Evolutionary conservation across 2,888 invertebrate genomes (phyloP), one percentile per base, ranked within the genome.

Genomic region (Congeria kusceri): DNA sequence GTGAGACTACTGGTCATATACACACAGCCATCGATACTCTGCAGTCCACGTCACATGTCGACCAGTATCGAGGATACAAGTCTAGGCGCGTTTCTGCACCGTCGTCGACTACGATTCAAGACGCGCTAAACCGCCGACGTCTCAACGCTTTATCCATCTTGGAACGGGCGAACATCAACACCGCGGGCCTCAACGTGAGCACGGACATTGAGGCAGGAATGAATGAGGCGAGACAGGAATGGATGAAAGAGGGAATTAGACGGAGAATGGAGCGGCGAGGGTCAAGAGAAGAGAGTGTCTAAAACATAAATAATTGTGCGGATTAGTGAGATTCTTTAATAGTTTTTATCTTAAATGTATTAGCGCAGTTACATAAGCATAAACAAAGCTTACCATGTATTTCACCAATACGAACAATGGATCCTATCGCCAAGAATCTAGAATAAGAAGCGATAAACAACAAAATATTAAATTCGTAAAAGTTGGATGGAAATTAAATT

Each of bases 131-230:
- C 18, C 58, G 73, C 15, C 59, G 80, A n/a, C 64, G 80, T 25
- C 63, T 83, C 3, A 78, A 67, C 68, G 83, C 83, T 13, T 64
- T 83, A 25, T 80, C 83, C 11, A 80, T 83, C 58, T 58, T 83
- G 29, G 80, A 78, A 59, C 58, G 76, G 44, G 71, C 83, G 13
- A 83, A 83, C 58, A 83, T 80, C 4, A 78, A 63, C 20, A 80
- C 77, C 13, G 59, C 75, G n/a, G 76, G 80, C 13, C 44, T 80
- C 4, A 57, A 74, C 27, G 25, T 77, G 3, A 76, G 75, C 9
- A 73, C 65, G 32, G 77, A 80, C 57, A 62, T 80, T 27, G 83
- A 83, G 53, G 58, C 77, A 27, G 80, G 80, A 23, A 62, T 80
- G 47, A 78, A 75, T 47, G 70, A 78, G 23, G 83, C 83, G 11